phyloP scores from a whole-genome alignment of 2,113 vertebrate genomes.

The Panthera leo region DNA sequence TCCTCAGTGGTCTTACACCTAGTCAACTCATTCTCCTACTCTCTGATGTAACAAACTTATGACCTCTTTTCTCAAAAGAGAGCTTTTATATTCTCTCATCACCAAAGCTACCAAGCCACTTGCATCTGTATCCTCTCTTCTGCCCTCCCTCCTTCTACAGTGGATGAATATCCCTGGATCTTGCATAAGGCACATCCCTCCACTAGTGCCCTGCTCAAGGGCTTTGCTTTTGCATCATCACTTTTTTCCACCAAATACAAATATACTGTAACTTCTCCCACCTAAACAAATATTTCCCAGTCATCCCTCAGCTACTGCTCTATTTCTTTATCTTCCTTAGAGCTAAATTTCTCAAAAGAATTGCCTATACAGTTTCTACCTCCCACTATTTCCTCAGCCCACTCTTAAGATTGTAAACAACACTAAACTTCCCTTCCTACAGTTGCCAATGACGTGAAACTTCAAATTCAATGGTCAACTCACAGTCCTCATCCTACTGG shows the following conservation, averaged over 20 bases:
- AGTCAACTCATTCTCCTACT: background rate
- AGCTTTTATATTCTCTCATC: background rate
- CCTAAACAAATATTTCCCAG: background rate
- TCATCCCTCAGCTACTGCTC: background rate
- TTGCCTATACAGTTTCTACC: background rate
- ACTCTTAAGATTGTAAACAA: background rate
- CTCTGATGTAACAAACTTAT: background rate
- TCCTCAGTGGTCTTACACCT: background rate
- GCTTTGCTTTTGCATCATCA: background rate
- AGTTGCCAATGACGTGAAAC: slow-evolving; percentile 7
- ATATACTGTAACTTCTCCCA: background rate
- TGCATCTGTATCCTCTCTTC: background rate
- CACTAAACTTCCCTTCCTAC: background rate
- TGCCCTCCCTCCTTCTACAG: background rate
- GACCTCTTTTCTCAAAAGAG: slow-evolving; percentile 13
- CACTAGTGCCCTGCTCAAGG: background rate
- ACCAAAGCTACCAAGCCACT: background rate
- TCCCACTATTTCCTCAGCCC: background rate
- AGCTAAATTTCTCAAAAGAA: background rate
- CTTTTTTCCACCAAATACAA: background rate
- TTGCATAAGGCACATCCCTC: background rate
- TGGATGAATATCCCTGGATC: background rate
- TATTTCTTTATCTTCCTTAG: background rate
- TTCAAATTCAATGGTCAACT: background rate
- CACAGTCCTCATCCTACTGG: background rate